phyloP scores from a whole-genome alignment of 2,888 invertebrate species.

The Agrochola litura region DNA sequence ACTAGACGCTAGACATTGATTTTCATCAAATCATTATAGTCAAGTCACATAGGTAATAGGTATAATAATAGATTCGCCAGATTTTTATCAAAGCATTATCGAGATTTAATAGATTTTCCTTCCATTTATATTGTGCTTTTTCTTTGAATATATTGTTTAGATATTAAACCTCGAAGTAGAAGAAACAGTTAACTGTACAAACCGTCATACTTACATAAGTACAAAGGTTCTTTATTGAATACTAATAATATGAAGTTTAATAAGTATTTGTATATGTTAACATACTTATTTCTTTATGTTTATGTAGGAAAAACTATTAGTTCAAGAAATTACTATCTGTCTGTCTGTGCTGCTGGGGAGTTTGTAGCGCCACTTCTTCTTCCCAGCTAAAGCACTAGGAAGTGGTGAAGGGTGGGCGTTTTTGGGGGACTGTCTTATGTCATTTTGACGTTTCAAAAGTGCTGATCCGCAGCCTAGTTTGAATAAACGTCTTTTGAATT shows the following conservation, averaged over 20 bases:
- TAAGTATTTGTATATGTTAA: not conserved
- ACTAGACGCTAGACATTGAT: not conserved
- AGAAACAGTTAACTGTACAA: not conserved
- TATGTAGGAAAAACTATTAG: not conserved
- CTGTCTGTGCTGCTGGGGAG: no score
- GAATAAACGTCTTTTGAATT: no score
- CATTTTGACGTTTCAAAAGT: no score
- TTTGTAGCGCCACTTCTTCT: no score
- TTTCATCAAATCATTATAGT: no score
- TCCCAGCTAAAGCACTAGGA: no score
- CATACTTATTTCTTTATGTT: not conserved
- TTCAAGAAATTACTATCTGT: no score
- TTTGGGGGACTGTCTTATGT: no score
- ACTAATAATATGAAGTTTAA: not conserved
- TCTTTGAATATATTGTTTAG: not conserved
- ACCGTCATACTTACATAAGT: not conserved
- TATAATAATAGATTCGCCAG: not conserved
- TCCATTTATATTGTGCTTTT: not conserved
- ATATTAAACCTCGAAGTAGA: not conserved
- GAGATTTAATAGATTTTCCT: conserved; percentile 9
- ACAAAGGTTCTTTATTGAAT: not conserved
- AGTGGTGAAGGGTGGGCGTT: no score
- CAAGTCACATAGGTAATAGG: not conserved
- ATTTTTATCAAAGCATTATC: not conserved
- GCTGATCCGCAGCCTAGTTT: no score